Conservation (phyloP, 2,113 vertebrate species). For the Donacobius atricapilla region DNA sequence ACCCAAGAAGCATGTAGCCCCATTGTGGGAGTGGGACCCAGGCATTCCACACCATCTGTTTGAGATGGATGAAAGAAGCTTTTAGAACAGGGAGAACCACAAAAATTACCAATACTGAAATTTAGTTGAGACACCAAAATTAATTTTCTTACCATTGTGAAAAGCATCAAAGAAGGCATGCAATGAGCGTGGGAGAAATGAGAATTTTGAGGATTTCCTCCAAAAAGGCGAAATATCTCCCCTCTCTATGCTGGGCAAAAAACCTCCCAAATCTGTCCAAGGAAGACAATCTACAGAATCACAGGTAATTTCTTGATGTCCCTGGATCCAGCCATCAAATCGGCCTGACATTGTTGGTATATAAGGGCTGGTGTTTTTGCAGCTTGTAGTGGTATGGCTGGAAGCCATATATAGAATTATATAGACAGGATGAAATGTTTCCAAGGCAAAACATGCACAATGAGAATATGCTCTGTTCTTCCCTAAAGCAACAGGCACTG, state of each 20-base stretch:
- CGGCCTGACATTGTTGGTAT: not conserved
- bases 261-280: not conserved
- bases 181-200: not conserved
- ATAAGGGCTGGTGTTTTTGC: constrained; percentile 42
- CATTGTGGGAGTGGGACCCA: not conserved
- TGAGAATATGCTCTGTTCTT: constrained; percentile 59
- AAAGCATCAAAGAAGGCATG: not conserved
- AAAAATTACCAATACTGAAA: not conserved
- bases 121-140: not conserved
- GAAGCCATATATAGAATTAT: constrained; percentile 55
- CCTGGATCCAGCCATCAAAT: not conserved
- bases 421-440: constrained; percentile 57
- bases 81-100: not conserved
- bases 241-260: not conserved
- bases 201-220: not conserved
- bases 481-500: constrained; percentile 58
- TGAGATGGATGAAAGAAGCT: not conserved
- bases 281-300: not conserved
- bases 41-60: not conserved
- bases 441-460: constrained; percentile 63
- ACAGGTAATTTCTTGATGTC: not conserved
- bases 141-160: not conserved
- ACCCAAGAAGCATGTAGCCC: not conserved
- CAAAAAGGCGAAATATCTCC: not conserved
- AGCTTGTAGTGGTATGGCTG: constrained; percentile 59